Evolutionary conservation across 2,797 vertebrate genomes (phyloP).

Genomic region (Lepus oiostolus): DNA sequence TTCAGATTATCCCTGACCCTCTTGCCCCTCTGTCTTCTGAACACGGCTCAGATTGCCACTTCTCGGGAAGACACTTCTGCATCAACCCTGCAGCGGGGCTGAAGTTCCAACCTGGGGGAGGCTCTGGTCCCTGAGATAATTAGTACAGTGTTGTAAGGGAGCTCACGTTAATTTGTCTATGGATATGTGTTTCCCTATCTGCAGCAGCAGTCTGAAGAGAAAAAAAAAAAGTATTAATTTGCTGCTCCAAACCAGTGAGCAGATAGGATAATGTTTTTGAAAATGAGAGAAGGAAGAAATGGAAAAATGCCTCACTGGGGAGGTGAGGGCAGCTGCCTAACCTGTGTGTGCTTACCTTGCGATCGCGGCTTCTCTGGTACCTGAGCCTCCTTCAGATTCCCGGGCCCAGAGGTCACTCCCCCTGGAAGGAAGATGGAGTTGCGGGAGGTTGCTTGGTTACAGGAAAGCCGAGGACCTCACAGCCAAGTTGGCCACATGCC

Average conservation of each 20-base stretch:
- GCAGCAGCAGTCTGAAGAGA: slow-evolving; percentile 46
- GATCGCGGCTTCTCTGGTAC: slow-evolving; percentile 58
- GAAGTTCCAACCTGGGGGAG: slow-evolving; percentile 77
- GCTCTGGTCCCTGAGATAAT: slow-evolving; percentile 81
- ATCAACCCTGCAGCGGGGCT: slow-evolving; percentile 28
- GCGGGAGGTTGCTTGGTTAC: slow-evolving; percentile 77
- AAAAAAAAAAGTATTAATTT: slow-evolving; percentile 40
- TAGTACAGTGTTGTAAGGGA: slow-evolving; percentile 72
- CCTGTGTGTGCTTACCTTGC: slow-evolving; percentile 47
- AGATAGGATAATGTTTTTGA: slow-evolving; percentile 42
- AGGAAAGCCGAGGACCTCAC: slow-evolving; percentile 59
- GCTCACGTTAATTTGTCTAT: slow-evolving; percentile 80
- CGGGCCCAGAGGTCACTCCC: slow-evolving; percentile 58
- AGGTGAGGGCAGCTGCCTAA: not conserved
- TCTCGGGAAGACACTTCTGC: slow-evolving; percentile 73
- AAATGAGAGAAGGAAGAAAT: slow-evolving; percentile 23
- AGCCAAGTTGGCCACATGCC: slow-evolving; percentile 61
- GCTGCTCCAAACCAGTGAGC: slow-evolving; percentile 45
- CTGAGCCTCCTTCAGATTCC: slow-evolving; percentile 56
- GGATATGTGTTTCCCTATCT: slow-evolving; percentile 76
- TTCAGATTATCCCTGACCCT: not conserved
- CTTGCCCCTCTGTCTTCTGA: slow-evolving; percentile 17
- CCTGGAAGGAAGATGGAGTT: slow-evolving; percentile 62
- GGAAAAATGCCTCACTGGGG: not conserved
- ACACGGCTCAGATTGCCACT: slow-evolving; percentile 75